Evolutionary conservation across 1,140 invertebrate species (phyloP), one percentile per base, ranked within the genome.

Genomic region (Hylaeus anthracinus): DNA sequence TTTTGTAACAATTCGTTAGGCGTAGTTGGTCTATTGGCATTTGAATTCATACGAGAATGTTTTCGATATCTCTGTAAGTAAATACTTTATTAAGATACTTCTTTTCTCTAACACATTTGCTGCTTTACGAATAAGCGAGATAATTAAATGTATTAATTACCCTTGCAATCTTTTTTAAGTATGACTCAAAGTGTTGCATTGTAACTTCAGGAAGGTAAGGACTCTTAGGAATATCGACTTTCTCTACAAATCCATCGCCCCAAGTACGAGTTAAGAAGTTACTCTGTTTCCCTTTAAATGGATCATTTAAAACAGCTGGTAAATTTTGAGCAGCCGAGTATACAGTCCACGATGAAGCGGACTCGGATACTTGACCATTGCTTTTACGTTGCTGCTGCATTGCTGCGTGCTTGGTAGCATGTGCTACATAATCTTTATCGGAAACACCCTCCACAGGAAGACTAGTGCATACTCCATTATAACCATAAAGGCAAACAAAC

Each of bases 221-320:
- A 86, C 97, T 97, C 74, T 95, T 95, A 39, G 96, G 95, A 89
- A 99, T 95, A 26, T 96, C 94, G 43, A 94, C 92, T 86, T 96
- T 96, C 81, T 99, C 98, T 8, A 98, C 95, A 93, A 99, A 99
- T 77, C 95, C 95, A 89, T 99, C 98, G 60, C 99, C 99, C 99
- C 99, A 99, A 83, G 98, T 98, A 92, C 98, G 98, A 1, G 98
- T 99, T 89, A 99, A 98, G 88, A 99, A 98, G 91, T 98, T 98
- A 89, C 95, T 96, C 91, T 97, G 97, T 92, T 98, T 98, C 72
- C 97, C 97, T 87, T 96, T 96, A 67, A 96, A 96, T 0, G 99
- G 99, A 94, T 99, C 98, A 94, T 99, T 99, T 45, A 99, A 94
- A 74, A 99, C 98, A 70, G 98, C 98, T 41, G 99, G 97, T 82